Conservation (phyloP, 2,888 invertebrate species). For the Ligdia adustata region DNA sequence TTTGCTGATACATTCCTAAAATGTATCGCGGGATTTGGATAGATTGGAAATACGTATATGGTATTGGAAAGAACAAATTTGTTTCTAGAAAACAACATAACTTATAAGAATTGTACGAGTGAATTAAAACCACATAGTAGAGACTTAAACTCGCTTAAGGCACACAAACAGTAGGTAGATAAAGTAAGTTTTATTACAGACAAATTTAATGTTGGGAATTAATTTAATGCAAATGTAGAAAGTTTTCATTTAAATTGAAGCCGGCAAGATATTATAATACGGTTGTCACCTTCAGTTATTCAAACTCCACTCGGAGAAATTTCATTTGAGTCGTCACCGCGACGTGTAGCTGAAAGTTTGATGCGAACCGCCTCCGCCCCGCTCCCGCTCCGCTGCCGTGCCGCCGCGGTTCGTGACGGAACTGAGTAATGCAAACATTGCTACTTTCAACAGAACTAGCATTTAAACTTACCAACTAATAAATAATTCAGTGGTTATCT, state of each 20-base stretch:
- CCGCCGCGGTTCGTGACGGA: neutral
- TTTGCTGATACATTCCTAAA: slow-evolving; percentile 18
- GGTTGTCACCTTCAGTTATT: slow-evolving; percentile 12
- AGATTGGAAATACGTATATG: slow-evolving; percentile 5
- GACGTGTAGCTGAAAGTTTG: slow-evolving; percentile 8
- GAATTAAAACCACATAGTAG: too few species aligned
- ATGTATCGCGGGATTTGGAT: slow-evolving; percentile 6
- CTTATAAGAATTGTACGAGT: too few species aligned
- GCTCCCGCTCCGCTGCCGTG: too few species aligned
- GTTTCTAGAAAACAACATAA: too few species aligned
- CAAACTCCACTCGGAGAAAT: slow-evolving; percentile 6
- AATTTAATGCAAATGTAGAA: slow-evolving; percentile 8
- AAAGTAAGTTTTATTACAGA: neutral
- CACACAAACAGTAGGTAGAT: neutral
- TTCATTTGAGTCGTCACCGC: slow-evolving; percentile 9
- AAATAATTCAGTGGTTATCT: slow-evolving; percentile 9
- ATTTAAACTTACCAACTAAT: slow-evolving; percentile 10
- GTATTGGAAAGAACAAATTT: slow-evolving; percentile 7
- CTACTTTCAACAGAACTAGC: neutral
- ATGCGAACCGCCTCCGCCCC: slow-evolving; percentile 2
- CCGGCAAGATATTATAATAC: slow-evolving; percentile 8
- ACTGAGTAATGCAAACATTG: slow-evolving; percentile 9
- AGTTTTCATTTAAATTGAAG: slow-evolving; percentile 7
- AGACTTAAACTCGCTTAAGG: too few species aligned
- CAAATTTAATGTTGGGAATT: slow-evolving; percentile 1